Evolutionary conservation across 1,140 invertebrate genomes (phyloP).

Genomic region (Heliconius hewitsoni): DNA sequence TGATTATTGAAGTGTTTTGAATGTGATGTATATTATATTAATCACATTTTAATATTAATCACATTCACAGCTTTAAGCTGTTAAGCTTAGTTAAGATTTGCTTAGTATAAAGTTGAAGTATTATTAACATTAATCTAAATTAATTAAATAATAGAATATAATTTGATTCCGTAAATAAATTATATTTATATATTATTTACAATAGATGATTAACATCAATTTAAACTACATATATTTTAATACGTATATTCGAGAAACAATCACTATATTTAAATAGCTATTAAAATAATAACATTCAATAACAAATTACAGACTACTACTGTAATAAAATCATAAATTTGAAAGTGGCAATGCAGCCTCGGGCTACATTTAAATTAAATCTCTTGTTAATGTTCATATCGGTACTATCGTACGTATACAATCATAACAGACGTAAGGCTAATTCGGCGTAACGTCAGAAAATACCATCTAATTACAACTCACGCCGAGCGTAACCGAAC

Average conservation of each 20-base stretch:
- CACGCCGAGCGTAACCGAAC: constrained; percentile 53
- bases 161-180: not conserved
- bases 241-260: not conserved
- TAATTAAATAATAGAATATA: not conserved
- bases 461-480: constrained; percentile 53
- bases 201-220: not conserved
- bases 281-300: constrained; percentile 12
- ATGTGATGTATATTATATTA: constrained; percentile 17
- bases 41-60: too few relatives aligned
- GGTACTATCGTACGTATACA: constrained; percentile 22
- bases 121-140: not conserved
- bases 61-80: not conserved
- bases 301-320: constrained; percentile 10
- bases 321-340: constrained; percentile 11
- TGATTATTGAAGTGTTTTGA: constrained; percentile 45
- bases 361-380: constrained; percentile 30
- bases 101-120: not conserved
- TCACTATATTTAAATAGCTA: not conserved
- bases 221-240: not conserved
- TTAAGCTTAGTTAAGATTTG: not conserved
- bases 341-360: not conserved
- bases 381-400: constrained; percentile 31
- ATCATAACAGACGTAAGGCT: constrained; percentile 38
- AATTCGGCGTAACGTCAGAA: constrained; percentile 47
- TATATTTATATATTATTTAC: not conserved